phyloP scores from a whole-genome alignment of 2,888 invertebrate genomes.

The Ypsolopha scabrella region DNA sequence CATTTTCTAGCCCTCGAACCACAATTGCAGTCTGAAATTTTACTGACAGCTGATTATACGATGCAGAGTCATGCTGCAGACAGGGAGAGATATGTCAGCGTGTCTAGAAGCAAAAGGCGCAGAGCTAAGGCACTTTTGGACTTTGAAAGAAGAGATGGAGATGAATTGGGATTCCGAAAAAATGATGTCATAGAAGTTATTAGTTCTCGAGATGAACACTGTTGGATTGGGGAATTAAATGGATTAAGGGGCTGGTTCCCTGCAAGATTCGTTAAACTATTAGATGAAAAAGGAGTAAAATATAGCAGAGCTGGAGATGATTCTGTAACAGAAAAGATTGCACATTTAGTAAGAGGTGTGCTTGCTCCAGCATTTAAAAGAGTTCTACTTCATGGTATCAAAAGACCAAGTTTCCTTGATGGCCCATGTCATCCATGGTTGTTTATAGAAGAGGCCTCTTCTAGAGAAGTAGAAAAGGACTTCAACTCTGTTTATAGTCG shows the following conservation, averaged over 20 bases:
- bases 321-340: slow-evolving; percentile 95
- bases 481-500: slow-evolving; percentile 98
- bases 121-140: slow-evolving; percentile 96
- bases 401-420: slow-evolving; percentile 88
- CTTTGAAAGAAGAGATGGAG: slow-evolving; percentile 97
- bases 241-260: slow-evolving; percentile 97
- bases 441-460: slow-evolving; percentile 98
- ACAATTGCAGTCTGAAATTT: slow-evolving; percentile 82
- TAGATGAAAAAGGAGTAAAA: slow-evolving; percentile 85
- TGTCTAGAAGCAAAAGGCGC: slow-evolving; percentile 86
- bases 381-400: slow-evolving; percentile 95
- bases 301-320: slow-evolving; percentile 97
- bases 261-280: slow-evolving; percentile 93
- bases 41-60: slow-evolving; percentile 91
- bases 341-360: slow-evolving; percentile 94
- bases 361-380: slow-evolving; percentile 94
- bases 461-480: slow-evolving; percentile 96
- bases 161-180: slow-evolving; percentile 97
- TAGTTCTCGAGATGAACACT: slow-evolving; percentile 97
- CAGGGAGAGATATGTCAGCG: slow-evolving; percentile 95
- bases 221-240: slow-evolving; percentile 98
- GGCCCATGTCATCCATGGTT: slow-evolving; percentile 99
- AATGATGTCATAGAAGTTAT: slow-evolving; percentile 98
- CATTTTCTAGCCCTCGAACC: slow-evolving; percentile 96
- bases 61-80: slow-evolving; percentile 96